Percentiles rank a stretch among this genome's conserved stretches.
Evolutionary conservation across 2,888 invertebrate species (phyloP).

Genomic region (Drosophila acutilabella): DNA sequence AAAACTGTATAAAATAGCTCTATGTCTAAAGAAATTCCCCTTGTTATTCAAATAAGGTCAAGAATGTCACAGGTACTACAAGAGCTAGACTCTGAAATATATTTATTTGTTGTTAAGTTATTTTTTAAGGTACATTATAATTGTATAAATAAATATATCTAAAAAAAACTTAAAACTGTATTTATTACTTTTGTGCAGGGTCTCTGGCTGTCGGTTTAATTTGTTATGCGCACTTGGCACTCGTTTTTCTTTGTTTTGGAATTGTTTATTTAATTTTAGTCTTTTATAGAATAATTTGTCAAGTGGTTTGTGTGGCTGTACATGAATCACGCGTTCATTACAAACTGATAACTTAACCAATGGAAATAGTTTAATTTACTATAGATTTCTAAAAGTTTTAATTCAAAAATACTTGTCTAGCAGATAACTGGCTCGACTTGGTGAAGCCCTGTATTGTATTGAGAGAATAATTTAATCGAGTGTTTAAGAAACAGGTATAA

Average conservation of each 20-base stretch:
- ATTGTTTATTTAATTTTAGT: constrained; percentile 2
- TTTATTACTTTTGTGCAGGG: not conserved
- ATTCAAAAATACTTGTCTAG: not conserved
- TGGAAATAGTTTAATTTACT: not conserved
- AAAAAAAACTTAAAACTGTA: no score
- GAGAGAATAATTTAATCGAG: no score
- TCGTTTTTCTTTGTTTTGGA: not conserved
- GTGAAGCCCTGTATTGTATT: no score
- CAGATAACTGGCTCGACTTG: not conserved
- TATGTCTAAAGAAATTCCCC: no score
- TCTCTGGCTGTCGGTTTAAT: not conserved
- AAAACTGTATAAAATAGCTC: no score
- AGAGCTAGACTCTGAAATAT: no score
- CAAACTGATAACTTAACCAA: constrained; percentile 20
- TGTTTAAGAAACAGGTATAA: not conserved
- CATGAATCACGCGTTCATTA: constrained; percentile 11
- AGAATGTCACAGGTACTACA: no score
- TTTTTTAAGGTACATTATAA: no score
- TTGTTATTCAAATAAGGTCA: no score
- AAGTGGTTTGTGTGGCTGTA: constrained; percentile 15
- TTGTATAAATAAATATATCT: no score
- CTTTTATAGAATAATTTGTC: constrained; percentile 5
- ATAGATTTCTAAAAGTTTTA: not conserved
- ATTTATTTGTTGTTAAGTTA: no score
- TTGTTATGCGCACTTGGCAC: not conserved